These are phyloP conservation scores for Aplodontia rufa DNA, from an alignment of 2,113 vertebrate species.

Conservation along the genomic window DNA sequence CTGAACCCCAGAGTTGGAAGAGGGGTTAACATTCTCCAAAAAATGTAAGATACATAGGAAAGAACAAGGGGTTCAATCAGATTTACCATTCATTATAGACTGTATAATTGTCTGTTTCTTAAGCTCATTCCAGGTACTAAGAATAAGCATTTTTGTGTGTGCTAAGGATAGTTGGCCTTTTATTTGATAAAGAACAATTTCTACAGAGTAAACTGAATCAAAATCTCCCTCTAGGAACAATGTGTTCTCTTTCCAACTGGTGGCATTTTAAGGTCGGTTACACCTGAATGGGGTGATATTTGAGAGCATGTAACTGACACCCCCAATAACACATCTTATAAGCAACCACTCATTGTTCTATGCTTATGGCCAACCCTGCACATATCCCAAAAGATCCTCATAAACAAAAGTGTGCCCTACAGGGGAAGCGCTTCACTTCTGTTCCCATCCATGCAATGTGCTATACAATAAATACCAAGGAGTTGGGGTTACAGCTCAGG, in stretches of 20 bases:
- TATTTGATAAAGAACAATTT: neutral
- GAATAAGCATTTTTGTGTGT: neutral
- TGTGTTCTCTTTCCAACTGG: neutral
- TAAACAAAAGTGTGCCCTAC: neutral
- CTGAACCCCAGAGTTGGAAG: neutral
- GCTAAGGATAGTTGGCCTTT: neutral
- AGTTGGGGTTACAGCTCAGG: no score
- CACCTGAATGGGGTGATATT: neutral
- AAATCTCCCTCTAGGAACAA: neutral
- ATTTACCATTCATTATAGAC: neutral
- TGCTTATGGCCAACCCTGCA: neutral
- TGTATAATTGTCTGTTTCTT: neutral
- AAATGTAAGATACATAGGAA: neutral
- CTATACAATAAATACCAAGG: neutral
- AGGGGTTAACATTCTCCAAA: neutral
- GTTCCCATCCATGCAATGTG: neutral
- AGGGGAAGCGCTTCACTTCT: neutral
- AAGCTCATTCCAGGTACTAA: neutral
- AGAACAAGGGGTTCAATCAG: neutral
- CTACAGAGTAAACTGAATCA: neutral
- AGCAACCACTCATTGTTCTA: neutral
- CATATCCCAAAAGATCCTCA: neutral
- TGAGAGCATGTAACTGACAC: neutral
- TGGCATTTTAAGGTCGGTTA: constrained; percentile 11
- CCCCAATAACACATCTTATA: neutral